Percentiles rank a stretch among this genome's conserved stretches.
These are phyloP conservation scores for Corythaeola cristata DNA, from an alignment of 2,113 vertebrate genomes.

Conservation along the genomic window DNA sequence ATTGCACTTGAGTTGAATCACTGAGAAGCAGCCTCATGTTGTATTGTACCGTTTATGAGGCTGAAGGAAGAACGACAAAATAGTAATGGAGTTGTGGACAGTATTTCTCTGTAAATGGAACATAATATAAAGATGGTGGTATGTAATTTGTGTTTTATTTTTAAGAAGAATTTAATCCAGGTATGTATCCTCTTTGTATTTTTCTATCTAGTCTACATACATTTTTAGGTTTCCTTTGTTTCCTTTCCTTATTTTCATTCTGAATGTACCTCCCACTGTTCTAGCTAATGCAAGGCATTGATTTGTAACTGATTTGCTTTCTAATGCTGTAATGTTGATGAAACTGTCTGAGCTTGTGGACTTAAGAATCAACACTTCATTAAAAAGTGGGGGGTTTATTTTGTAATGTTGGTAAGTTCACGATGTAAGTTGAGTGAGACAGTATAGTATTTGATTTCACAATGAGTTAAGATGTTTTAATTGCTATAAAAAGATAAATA, in stretches of 20 bases:
- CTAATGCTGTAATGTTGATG: background rate
- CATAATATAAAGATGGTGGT: conserved; percentile 60
- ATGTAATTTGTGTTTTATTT: conserved; percentile 69
- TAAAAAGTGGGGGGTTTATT: background rate
- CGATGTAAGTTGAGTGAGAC: conserved; percentile 15
- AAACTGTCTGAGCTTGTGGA: background rate
- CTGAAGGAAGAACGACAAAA: conserved; percentile 56
- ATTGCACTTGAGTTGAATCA: conserved; percentile 69
- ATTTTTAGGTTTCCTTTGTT: conserved; percentile 55
- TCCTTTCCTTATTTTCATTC: conserved; percentile 53
- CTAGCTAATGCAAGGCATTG: conserved; percentile 8
- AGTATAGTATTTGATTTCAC: background rate
- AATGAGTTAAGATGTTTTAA: background rate
- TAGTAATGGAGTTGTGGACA: conserved; percentile 43
- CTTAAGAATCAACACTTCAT: conserved; percentile 32
- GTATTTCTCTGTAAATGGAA: conserved; percentile 50
- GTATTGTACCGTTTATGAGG: conserved; percentile 48
- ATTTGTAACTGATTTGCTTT: conserved; percentile 33
- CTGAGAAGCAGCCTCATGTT: conserved; percentile 66
- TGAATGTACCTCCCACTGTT: conserved; percentile 32
- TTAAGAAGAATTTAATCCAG: conserved; percentile 75
- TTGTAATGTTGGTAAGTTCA: conserved; percentile 8
- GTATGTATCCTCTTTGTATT: conserved; percentile 72
- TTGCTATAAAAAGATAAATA: background rate
- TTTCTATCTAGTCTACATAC: background rate